phyloP scores from a whole-genome alignment of 2,888 invertebrate species.

The Stenurella melanura region DNA sequence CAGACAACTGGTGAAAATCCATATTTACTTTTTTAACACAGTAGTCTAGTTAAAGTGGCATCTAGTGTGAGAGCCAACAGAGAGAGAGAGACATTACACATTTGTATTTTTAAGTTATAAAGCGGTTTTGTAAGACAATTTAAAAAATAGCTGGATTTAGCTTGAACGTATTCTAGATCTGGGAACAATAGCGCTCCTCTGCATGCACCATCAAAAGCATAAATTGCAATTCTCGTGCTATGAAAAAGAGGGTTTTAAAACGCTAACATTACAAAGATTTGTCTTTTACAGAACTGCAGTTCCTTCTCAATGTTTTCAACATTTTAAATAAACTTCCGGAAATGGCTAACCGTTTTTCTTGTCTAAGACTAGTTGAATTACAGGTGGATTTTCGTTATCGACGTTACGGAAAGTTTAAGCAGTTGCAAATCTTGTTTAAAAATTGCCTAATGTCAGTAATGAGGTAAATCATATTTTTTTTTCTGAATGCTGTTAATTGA shows the following conservation, averaged over 20 bases:
- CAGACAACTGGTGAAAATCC: no score
- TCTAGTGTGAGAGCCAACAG: background rate
- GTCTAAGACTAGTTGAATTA: background rate
- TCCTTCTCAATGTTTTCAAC: background rate
- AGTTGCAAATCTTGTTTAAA: no score
- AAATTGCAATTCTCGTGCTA: background rate
- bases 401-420: background rate
- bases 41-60: no score
- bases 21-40: no score
- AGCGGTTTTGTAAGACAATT: background rate
- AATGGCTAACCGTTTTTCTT: constrained; percentile 2
- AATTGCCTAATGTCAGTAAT: no score
- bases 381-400: background rate
- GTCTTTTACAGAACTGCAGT: background rate
- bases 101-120: background rate
- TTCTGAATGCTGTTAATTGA: no score
- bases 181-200: background rate
- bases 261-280: constrained; percentile 12
- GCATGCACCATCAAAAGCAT: constrained; percentile 3
- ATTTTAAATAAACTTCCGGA: constrained; percentile 1
- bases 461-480: no score
- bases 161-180: constrained; percentile 6
- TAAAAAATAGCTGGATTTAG: background rate
- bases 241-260: constrained; percentile 4
- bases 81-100: background rate